phyloP scores from a whole-genome alignment of 2,888 invertebrate species.

The Lutraria lutraria region DNA sequence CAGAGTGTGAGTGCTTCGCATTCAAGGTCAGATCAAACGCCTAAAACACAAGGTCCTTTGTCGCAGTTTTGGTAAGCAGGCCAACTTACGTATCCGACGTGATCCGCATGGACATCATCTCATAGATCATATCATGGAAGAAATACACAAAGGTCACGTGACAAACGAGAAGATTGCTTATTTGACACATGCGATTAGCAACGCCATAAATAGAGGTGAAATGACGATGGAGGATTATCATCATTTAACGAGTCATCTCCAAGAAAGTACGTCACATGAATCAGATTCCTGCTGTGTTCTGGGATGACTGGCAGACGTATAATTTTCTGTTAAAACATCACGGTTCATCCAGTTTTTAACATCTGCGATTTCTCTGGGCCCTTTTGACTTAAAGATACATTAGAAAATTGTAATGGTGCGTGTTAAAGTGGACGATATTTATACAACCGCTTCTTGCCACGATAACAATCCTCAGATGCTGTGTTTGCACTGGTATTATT shows the following conservation, averaged over 20 bases:
- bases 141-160: conserved; percentile 53
- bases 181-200: conserved; percentile 35
- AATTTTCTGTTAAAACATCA: too few species aligned
- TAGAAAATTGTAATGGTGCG: too few species aligned
- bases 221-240: conserved; percentile 5
- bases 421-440: too few species aligned
- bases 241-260: background rate
- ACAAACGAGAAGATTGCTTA: conserved; percentile 33
- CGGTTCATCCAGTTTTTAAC: too few species aligned
- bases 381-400: too few species aligned
- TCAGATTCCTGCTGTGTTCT: background rate
- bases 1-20: too few species aligned
- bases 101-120: conserved; percentile 1
- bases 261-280: background rate
- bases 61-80: background rate
- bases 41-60: too few species aligned
- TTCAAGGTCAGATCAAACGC: too few species aligned
- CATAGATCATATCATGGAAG: conserved; percentile 30
- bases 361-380: too few species aligned
- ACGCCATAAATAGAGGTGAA: conserved; percentile 6
- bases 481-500: too few species aligned
- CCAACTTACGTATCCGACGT: background rate
- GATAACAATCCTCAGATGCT: too few species aligned
- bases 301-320: background rate
- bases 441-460: too few species aligned